Evolutionary conservation across 1,140 invertebrate species (phyloP), one percentile per base, ranked within the genome.

Genomic region (Zophobas atratus): DNA sequence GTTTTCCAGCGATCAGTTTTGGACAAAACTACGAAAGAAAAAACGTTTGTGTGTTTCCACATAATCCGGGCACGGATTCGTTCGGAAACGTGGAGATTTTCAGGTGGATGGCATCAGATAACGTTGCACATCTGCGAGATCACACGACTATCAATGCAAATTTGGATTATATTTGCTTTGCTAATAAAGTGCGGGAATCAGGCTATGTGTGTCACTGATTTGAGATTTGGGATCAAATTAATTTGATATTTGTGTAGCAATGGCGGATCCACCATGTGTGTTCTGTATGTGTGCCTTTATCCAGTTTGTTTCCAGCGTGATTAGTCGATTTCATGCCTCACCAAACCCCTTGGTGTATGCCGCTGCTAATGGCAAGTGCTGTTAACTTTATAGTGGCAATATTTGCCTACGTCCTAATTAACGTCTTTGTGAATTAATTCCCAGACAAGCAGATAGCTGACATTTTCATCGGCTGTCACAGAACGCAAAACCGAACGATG

Each of bases 141-240:
- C 55, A 63, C 70, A 73, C 76, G 70, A 35, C 41, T 63, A 72
- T 77, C 76, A 77, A 77, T 77, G 76, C 76, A 57, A 74, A 77
- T 74, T 77, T 77, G 36, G 32, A 38, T 77, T 41, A 60, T 77
- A 77, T 77, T 77, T 77, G 55, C 70, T 72, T 60, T 57, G 70
- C 49, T 77, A 77, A 73, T 77, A 77, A 77, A 77, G 67, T 60
- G 70, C 56, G 67, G 55, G 70, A 73, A 77, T 74, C 46, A 55
- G 41, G 48, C 49, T 72, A 70, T 70, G 57, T 67, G 43, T 70
- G 57, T 49, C 57, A 76, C 38, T 70, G 75, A 76, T 76, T 76
- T 70, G 36, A 51, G 57, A 70, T 67, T 46, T 38, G n/a, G 1
- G 46, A 76, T 76, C 75, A 70, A 76, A 76, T 76, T 76, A 76